Evolutionary conservation across 2,797 vertebrate species (phyloP), one percentile per base, ranked within the genome.

Genomic region (Acrossocheilus wenchowensis): DNA sequence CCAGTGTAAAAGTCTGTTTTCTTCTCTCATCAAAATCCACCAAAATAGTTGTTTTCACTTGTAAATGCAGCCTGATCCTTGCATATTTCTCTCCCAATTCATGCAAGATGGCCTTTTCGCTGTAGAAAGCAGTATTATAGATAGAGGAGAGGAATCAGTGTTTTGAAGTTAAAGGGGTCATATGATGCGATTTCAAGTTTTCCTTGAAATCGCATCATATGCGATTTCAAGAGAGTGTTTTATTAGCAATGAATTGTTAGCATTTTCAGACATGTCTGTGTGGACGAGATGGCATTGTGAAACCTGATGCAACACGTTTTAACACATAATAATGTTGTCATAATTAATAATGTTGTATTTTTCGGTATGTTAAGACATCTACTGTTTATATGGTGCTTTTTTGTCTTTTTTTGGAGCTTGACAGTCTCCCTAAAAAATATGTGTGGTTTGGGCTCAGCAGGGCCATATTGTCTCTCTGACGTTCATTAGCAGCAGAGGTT

Each of bases 391-490:
- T 41, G 0, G 69, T 72, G 41, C 11, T 11, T 45, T 48, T 14
- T 26, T 30, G 12, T 0, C 48, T 12, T 12, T 73, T 45, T 48
- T 73, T 73, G 5, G 12, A 26, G 15, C 43, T 72, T 45, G 5
- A 43, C 23, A 15, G n/a, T 15, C 71, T n/a, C 6, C 71, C 15
- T n/a, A 34, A 10, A 10, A 75, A 5, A 75, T 52, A 66, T 26
- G 43, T 81, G 41, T 66, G 64, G 5, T 68, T 79, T 69, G 43
- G 6, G 45, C 81, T 82, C 68, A 82, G 81, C 14, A 43, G 48
- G 48, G 66, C 48, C 50, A 72, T 57, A 57, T 86, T 82, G 43
- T 68, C 50, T 69, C 86, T 41, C 62, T 82, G 85, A 90, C 86
- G 85, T 84, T 84, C 50, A 45, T 71, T 81, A 60, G 50, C 66